Conservation (phyloP, 2,113 vertebrate species). For the Ursus arctos region DNA sequence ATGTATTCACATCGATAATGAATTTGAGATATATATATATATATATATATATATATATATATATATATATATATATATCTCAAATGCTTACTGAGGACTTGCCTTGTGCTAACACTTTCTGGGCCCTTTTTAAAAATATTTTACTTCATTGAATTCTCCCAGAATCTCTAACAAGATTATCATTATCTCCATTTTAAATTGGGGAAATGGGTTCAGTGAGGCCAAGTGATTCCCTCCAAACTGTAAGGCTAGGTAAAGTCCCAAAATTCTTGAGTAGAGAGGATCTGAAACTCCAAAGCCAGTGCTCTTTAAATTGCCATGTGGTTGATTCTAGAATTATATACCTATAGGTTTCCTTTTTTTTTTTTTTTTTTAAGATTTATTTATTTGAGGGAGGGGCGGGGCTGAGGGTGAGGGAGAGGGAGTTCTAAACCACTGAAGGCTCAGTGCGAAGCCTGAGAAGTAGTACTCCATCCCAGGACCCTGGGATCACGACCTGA, state of each 20-base stretch:
- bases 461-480: not conserved
- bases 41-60: not conserved
- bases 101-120: not conserved
- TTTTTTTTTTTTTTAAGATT: not conserved
- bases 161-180: not conserved
- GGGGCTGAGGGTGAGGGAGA: not conserved
- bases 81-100: not conserved
- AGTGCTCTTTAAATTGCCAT: not conserved
- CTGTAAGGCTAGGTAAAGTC: not conserved
- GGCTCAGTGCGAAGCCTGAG: not conserved
- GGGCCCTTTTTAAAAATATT: not conserved
- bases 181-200: slow-evolving; percentile 7
- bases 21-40: not conserved
- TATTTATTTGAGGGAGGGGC: not conserved
- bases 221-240: not conserved
- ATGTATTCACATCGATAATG: not conserved
- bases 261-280: not conserved
- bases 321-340: not conserved
- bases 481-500: not conserved
- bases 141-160: slow-evolving; percentile 9
- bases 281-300: not conserved
- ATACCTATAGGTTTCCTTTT: not conserved
- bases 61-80: not conserved
- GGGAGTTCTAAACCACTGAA: not conserved
- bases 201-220: not conserved